Percentiles rank a stretch among this genome's conserved stretches.
These are phyloP conservation scores for Leptothorax acervorum DNA, from an alignment of 2,888 invertebrate genomes.

Conservation along the genomic window DNA sequence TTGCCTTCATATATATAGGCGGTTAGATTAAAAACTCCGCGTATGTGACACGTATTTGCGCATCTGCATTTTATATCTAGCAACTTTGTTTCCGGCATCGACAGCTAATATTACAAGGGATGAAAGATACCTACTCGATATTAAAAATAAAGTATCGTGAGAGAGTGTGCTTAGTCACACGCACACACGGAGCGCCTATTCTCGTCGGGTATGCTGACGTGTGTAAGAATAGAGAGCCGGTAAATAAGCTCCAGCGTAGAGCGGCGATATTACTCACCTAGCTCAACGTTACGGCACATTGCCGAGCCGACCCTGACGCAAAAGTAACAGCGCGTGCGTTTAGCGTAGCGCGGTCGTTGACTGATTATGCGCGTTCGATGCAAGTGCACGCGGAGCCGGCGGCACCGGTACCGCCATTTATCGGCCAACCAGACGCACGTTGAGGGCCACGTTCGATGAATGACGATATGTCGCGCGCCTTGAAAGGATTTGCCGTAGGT, in stretches of 20 bases:
- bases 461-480: background rate
- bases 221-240: constrained; percentile 83
- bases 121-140: constrained; percentile 17
- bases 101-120: background rate
- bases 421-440: constrained; percentile 15
- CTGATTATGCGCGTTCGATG: constrained; percentile 82
- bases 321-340: constrained; percentile 69
- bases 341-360: constrained; percentile 80
- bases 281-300: constrained; percentile 76
- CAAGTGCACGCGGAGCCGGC: constrained; percentile 67
- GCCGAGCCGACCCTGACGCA: constrained; percentile 81
- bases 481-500: background rate
- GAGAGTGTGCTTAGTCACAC: background rate
- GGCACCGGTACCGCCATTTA: constrained; percentile 26
- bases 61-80: background rate
- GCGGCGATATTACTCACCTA: constrained; percentile 82
- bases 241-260: constrained; percentile 75
- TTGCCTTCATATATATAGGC: no score
- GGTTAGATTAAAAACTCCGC: background rate
- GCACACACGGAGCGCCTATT: constrained; percentile 23
- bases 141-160: constrained; percentile 27
- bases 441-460: constrained; percentile 22
- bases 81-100: background rate
- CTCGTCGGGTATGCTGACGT: constrained; percentile 60
- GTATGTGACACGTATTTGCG: background rate